Evolutionary conservation across 1,140 invertebrate genomes (phyloP), one percentile per base, ranked within the genome.

Genomic region (Bombyx mandarina): DNA sequence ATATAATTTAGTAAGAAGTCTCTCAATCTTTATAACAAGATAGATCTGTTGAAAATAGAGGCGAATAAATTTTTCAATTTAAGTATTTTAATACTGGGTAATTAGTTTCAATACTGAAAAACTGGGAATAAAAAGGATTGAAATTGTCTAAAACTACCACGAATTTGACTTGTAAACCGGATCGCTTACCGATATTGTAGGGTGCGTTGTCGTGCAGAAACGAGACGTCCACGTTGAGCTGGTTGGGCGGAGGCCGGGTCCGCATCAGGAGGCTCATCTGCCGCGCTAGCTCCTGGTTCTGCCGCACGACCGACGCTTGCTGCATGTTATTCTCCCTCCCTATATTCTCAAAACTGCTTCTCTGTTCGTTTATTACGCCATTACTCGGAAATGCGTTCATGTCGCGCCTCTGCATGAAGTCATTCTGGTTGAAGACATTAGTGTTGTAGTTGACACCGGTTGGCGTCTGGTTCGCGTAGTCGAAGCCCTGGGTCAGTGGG

Each of bases 191-290:
- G 49, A 84, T 65, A 67, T 82, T 86, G 56, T 77, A 81, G 42
- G 78, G 78, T 48, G 76, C 66, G 54, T 82, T 86, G 47, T 86
- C 83, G 47, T 84, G 83, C 45, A 86, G 53, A 56, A 84, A 86
- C 5, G 73, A 79, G 1, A 86, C 83, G 54, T 84, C 83, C 1
- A 86, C 81, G 48, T 86, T 86, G 45, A 86, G 62, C 12, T 69
- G 83, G 56, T 79, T 86, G 1, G 81, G 81, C 9, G 83, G 79
- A 8, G 79, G 81, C 54, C 79, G 57, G 58, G 72, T 84, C 47
- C 81, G 70, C 73, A 86, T 84, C 3, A 86, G 58, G 43, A 86
- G 47, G 10, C 65, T 76, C 81, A 86, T 84, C 35, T 86, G 83
- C 43, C 80, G 60, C 5, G 80, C 81, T 7, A 84, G 59, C 45